phyloP scores from a whole-genome alignment of 2,888 invertebrate genomes.

The Galeopsomyia nigrocyanea region DNA sequence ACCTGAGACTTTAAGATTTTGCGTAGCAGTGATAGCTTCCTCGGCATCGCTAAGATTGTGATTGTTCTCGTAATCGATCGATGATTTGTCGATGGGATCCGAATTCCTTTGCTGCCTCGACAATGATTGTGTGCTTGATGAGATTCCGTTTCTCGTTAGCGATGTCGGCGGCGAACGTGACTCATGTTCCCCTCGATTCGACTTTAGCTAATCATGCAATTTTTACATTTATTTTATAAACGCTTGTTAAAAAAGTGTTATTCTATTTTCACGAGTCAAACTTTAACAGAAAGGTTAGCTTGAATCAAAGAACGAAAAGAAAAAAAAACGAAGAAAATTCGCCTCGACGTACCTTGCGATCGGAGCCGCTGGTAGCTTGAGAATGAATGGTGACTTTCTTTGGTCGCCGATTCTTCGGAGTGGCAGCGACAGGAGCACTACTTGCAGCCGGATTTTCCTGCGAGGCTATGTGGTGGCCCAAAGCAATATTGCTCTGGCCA shows the following conservation, averaged over 20 bases:
- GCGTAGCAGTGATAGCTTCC: conserved; percentile 63
- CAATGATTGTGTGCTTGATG: conserved; percentile 57
- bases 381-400: conserved; percentile 63
- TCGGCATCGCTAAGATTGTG: conserved; percentile 66
- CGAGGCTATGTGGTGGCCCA: conserved; percentile 67
- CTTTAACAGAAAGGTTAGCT: too few species aligned
- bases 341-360: conserved; percentile 58
- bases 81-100: conserved; percentile 58
- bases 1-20: conserved; percentile 63
- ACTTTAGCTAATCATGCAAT: conserved; percentile 49
- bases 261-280: too few species aligned
- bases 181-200: conserved; percentile 57
- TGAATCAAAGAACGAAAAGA: background rate
- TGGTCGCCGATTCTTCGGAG: conserved; percentile 63
- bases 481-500: conserved; percentile 61
- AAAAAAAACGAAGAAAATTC: conserved; percentile 7
- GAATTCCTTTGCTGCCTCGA: conserved; percentile 59
- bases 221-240: too few species aligned
- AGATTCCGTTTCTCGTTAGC: conserved; percentile 63
- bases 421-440: conserved; percentile 57
- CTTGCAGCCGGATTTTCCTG: conserved; percentile 61
- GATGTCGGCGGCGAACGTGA: conserved; percentile 56
- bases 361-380: conserved; percentile 58
- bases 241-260: too few species aligned
- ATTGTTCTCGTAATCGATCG: conserved; percentile 64